phyloP scores from a whole-genome alignment of 1,140 invertebrate genomes.

The Drosophila triauraria region DNA sequence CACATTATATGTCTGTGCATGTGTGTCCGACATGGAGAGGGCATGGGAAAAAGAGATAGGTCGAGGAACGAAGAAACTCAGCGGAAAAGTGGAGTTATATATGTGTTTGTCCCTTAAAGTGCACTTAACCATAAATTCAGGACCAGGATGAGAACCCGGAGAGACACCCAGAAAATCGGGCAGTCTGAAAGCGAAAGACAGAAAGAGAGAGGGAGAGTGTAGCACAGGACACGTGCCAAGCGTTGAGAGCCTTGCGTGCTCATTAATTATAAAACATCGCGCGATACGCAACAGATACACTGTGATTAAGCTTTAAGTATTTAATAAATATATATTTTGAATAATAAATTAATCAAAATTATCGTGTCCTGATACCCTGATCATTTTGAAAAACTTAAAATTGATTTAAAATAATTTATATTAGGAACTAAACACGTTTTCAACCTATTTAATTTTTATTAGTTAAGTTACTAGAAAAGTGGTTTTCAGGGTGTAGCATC shows the following conservation, averaged over 20 bases:
- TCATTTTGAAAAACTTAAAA: no score
- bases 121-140: slow-evolving; percentile 82
- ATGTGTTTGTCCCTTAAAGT: slow-evolving; percentile 82
- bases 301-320: background rate
- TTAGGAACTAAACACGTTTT: no score
- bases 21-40: slow-evolving; percentile 13
- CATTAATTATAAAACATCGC: slow-evolving; percentile 83
- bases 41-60: slow-evolving; percentile 20
- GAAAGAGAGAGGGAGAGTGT: background rate
- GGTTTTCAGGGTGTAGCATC: no score
- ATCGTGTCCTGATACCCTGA: no score
- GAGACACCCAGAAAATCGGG: slow-evolving; percentile 19
- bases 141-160: slow-evolving; percentile 43
- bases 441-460: no score
- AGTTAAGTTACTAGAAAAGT: no score
- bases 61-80: slow-evolving; percentile 53
- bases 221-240: slow-evolving; percentile 59
- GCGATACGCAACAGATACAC: slow-evolving; percentile 54
- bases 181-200: background rate
- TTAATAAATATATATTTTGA: background rate
- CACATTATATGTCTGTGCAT: slow-evolving; percentile 67
- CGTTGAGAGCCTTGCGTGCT: slow-evolving; percentile 69
- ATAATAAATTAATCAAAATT: background rate
- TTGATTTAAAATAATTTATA: slow-evolving; percentile 19
- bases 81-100: slow-evolving; percentile 79